Evolutionary conservation across 2,888 invertebrate species (phyloP), one percentile per base, ranked within the genome.

Genomic region (Macaria notata): DNA sequence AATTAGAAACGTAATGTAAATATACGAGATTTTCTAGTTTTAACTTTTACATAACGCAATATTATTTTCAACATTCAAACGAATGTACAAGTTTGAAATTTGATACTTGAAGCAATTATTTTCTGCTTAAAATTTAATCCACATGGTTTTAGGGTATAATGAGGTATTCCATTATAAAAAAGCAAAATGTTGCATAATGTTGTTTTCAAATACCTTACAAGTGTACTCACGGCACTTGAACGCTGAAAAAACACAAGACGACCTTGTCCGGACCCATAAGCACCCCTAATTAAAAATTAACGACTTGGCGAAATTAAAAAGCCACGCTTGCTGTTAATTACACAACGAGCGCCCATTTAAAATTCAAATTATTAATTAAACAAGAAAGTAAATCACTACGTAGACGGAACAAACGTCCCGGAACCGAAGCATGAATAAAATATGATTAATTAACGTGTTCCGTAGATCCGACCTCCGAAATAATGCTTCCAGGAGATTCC

Each of bases 361-460:
- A 38, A 46, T 57, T 57, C 46, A 54, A 51, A 59, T 60, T 36
- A 52, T 52, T 54, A 54, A 59, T 53, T 49, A 60, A 56, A 55
- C 59, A 57, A 49, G 46, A 59, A 59, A 54, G 51, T 55, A 57
- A 62, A 60, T 64, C 54, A 61, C 48, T 44, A 48, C 39, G 45
- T 54, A 45, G 56, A 44, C 57, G 55, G 54, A 59, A 55, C 61
- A 61, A 54, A 58, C 56, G 49, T 62, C 49, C 61, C 59, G 56
- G 52, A 53, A 62, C 61, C 61, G 45, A 42, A 31, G 51, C 57
- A 49, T 66, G 62, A 66, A 64, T 68, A 63, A 68, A 61, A 64
- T 62, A 68, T 66, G 56, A 63, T 62, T 62, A 63, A 63, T 65
- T 60, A 60, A 60, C 48, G 42, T 54, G 55, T 49, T 54, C 60